Conservation (phyloP, 2,797 vertebrate genomes). For the Otolemur crassicaudatus region DNA sequence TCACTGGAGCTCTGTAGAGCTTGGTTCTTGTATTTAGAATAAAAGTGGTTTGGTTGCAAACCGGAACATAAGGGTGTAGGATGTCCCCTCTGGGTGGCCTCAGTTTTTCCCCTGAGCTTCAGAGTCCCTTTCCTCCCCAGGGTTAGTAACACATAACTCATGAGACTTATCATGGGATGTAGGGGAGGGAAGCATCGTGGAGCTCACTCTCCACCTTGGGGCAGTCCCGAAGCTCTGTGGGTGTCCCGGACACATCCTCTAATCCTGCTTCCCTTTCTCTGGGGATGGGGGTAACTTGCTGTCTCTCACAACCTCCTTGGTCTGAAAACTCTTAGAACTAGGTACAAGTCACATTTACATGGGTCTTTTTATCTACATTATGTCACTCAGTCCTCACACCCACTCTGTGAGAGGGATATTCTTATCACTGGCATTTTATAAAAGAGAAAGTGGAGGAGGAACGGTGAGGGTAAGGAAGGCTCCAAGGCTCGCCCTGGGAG, state of each 20-base stretch:
- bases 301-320: background rate
- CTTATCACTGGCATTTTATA: background rate
- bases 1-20: background rate
- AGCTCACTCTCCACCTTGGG: background rate
- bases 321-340: background rate
- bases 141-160: accelerated
- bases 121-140: background rate
- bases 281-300: too few relatives aligned
- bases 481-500: background rate
- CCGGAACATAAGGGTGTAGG: background rate
- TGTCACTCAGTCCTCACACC: background rate
- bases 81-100: background rate
- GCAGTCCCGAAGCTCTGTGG: background rate
- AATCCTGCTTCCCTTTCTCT: background rate
- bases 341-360: too few relatives aligned
- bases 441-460: background rate
- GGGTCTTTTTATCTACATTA: background rate
- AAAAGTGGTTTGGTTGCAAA: background rate
- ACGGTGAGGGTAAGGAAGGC: too few relatives aligned
- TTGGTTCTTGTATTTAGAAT: background rate
- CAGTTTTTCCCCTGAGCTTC: background rate
- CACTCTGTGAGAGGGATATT: background rate
- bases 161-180: accelerated
- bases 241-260: background rate
- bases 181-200: background rate